A percentile compares a stretch with the other conserved stretches of the same genome.
These are phyloP conservation scores for Pterophyllum scalare DNA, from an alignment of 2,113 vertebrate species.

Conservation along the genomic window DNA sequence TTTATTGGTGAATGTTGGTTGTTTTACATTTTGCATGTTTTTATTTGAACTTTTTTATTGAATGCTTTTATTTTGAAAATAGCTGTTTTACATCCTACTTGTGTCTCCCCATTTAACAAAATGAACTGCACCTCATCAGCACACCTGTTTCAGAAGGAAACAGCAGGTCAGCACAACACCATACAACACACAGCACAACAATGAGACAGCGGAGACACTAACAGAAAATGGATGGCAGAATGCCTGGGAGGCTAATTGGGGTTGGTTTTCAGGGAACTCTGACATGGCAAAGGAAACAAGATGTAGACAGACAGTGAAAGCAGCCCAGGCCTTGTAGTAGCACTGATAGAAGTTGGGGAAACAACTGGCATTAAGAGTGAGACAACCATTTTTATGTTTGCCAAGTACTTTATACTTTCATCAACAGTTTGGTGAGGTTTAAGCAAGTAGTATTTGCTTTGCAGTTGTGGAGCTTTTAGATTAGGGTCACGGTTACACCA, in stretches of 20 bases:
- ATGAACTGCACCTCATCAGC: neutral
- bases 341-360: neutral
- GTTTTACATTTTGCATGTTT: fast-evolving
- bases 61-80: neutral
- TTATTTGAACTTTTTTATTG: neutral
- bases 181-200: neutral
- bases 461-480: neutral
- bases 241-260: neutral
- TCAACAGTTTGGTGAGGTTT: neutral
- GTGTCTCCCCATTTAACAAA: neutral
- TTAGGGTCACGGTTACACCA: neutral
- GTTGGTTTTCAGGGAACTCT: neutral
- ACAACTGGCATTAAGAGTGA: neutral
- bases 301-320: neutral
- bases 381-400: neutral
- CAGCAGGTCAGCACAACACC: neutral
- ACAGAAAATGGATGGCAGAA: neutral
- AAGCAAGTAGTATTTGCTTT: neutral
- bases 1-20: neutral
- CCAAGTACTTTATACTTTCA: neutral
- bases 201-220: neutral
- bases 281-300: neutral
- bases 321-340: neutral
- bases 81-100: neutral
- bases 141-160: too few species aligned